phyloP scores from a whole-genome alignment of 2,888 invertebrate species.

The Dasypogon diadema region DNA sequence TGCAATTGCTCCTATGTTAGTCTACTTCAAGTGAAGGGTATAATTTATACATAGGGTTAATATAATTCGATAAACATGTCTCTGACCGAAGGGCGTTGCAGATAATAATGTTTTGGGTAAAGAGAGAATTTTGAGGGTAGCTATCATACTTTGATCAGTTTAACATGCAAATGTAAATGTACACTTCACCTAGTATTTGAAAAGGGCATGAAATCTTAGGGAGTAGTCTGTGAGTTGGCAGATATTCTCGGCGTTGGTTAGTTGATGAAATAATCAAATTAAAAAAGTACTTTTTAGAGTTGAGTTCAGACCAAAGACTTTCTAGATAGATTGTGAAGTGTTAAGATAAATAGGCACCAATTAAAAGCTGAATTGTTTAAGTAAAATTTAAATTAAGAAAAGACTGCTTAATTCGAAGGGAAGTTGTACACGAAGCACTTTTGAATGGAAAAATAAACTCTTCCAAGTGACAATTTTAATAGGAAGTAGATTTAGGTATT shows the following conservation, averaged over 20 bases:
- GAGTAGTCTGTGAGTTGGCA: background rate
- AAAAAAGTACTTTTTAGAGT: background rate
- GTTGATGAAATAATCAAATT: slow-evolving; percentile 30
- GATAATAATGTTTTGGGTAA: slow-evolving; percentile 10
- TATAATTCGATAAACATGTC: slow-evolving; percentile 45
- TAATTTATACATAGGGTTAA: slow-evolving; percentile 34
- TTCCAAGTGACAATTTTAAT: no score
- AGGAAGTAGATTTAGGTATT: no score
- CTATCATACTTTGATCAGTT: slow-evolving; percentile 19
- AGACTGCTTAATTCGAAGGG: no score
- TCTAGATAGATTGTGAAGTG: background rate
- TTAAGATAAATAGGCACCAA: background rate
- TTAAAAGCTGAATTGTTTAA: no score
- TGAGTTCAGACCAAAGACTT: slow-evolving; percentile 15
- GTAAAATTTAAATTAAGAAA: no score
- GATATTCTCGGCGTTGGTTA: background rate
- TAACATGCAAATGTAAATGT: slow-evolving; percentile 5
- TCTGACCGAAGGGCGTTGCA: slow-evolving; percentile 5
- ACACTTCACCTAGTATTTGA: background rate
- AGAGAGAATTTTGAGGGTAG: slow-evolving; percentile 19
- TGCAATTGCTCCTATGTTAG: slow-evolving; percentile 46
- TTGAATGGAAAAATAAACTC: no score
- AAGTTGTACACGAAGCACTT: no score
- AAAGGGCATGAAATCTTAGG: background rate
- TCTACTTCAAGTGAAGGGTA: slow-evolving; percentile 17